Conservation (phyloP, 1,140 invertebrate species). For the Planococcus citri region DNA sequence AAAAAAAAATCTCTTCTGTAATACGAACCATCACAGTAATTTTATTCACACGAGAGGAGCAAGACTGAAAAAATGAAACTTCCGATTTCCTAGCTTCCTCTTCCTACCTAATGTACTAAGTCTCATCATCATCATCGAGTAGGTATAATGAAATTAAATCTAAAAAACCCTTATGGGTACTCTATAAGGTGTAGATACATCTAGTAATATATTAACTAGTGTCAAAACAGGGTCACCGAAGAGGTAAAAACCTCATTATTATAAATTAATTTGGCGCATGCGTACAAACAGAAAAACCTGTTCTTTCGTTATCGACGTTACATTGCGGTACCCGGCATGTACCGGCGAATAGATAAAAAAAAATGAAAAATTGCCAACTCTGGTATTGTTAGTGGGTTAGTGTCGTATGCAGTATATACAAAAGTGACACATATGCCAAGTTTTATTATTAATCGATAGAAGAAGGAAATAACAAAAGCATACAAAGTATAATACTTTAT, state of each 20-base stretch:
- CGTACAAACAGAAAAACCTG: neutral
- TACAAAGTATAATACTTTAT: neutral
- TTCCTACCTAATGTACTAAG: too few species aligned
- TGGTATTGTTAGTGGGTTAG: constrained; percentile 1
- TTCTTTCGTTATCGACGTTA: neutral
- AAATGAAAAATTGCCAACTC: neutral
- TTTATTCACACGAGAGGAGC: too few species aligned
- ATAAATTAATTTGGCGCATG: neutral
- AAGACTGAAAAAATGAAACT: too few species aligned
- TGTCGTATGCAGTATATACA: neutral
- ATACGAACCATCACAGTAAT: too few species aligned
- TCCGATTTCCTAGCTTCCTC: too few species aligned
- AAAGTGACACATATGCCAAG: neutral
- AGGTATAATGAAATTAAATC: too few species aligned
- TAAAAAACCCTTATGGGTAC: too few species aligned
- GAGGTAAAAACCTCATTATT: neutral
- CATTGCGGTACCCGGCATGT: neutral
- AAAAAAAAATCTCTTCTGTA: too few species aligned
- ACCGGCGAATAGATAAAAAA: constrained; percentile 5
- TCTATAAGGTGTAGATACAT: too few species aligned
- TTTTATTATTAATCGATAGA: neutral
- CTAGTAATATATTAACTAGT: too few species aligned
- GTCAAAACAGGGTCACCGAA: constrained; percentile 5
- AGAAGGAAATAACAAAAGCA: neutral
- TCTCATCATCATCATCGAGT: too few species aligned